Percentiles rank a stretch among this genome's conserved stretches.
Conservation (phyloP, 2,113 vertebrate species). For the Alaudala cheleensis region DNA sequence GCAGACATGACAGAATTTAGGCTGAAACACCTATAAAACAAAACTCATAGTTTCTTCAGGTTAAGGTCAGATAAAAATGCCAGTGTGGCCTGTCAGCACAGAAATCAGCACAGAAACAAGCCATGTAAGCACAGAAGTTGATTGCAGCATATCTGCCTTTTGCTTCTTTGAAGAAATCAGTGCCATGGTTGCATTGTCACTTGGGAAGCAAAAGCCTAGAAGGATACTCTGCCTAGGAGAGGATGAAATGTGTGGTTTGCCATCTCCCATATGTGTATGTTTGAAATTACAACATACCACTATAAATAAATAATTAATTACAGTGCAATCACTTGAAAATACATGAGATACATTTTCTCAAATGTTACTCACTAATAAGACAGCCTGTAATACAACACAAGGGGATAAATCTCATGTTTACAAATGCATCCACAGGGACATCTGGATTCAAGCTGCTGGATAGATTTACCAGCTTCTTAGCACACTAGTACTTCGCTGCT, state of each 20-base stretch:
- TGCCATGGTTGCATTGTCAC: not conserved
- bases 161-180: not conserved
- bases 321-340: not conserved
- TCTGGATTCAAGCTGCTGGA: not conserved
- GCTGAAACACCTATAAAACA: not conserved
- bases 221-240: not conserved
- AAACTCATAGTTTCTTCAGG: not conserved
- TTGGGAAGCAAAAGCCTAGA: not conserved
- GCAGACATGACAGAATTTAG: not conserved
- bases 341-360: not conserved
- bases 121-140: not conserved
- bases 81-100: not conserved
- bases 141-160: not conserved
- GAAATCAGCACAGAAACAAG: not conserved
- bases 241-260: not conserved
- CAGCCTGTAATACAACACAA: not conserved
- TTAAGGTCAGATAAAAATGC: not conserved
- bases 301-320: not conserved
- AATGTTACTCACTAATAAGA: not conserved
- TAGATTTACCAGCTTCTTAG: not conserved
- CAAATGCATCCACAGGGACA: not conserved
- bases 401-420: not conserved
- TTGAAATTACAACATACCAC: not conserved
- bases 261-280: not conserved
- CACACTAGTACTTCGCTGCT: not conserved